phyloP scores from a whole-genome alignment of 2,113 vertebrate species.

The Hippoglossus stenolepis region DNA sequence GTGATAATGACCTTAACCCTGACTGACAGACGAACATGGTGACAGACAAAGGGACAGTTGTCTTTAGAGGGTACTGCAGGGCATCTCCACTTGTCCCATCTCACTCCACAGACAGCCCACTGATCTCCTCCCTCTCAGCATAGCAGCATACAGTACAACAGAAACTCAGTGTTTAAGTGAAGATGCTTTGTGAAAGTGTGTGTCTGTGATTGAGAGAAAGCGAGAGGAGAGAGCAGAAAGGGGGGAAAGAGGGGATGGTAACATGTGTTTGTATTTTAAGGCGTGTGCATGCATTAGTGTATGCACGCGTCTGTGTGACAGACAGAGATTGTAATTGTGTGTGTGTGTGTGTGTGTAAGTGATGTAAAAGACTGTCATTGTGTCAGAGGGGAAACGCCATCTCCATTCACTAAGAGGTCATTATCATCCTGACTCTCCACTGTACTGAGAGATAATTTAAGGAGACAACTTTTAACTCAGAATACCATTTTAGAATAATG shows the following conservation, averaged over 20 bases:
- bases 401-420: constrained; percentile 68
- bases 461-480: constrained; percentile 36
- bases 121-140: constrained; percentile 50
- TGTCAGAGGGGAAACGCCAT: constrained; percentile 67
- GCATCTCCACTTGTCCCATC: constrained; percentile 55
- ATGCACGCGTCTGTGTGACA: constrained; percentile 37
- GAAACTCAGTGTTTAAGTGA: constrained; percentile 63
- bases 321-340: constrained; percentile 58
- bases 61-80: constrained; percentile 61
- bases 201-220: constrained; percentile 32
- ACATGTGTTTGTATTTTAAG: constrained; percentile 39
- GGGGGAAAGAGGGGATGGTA: background rate
- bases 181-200: constrained; percentile 61
- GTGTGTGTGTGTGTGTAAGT: constrained; percentile 35
- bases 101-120: constrained; percentile 43
- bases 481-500: background rate
- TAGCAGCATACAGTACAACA: constrained; percentile 55
- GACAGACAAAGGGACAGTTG: constrained; percentile 71
- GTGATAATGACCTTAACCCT: constrained; percentile 41
- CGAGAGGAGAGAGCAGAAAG: constrained; percentile 3
- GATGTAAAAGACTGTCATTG: constrained; percentile 72
- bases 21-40: constrained; percentile 42
- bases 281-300: constrained; percentile 35
- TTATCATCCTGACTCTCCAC: constrained; percentile 57
- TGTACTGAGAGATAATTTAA: constrained; percentile 46